A percentile compares a stretch with the other conserved stretches of the same genome.
Evolutionary conservation across 2,113 vertebrate genomes (phyloP).

Genomic region (Trogon melanurus): DNA sequence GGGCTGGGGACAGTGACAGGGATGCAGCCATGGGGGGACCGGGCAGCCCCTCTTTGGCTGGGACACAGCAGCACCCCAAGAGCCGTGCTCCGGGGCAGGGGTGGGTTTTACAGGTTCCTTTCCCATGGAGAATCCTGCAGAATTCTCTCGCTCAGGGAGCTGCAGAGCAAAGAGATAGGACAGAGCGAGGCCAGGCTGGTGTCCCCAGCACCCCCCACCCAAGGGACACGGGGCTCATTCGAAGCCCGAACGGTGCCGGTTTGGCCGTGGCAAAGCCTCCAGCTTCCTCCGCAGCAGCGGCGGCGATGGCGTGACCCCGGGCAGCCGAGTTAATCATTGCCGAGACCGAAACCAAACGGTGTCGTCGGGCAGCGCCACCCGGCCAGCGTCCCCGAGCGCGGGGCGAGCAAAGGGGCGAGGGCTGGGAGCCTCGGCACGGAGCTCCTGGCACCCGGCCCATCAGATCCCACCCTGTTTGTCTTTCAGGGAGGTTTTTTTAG

Average conservation of each 20-base stretch:
- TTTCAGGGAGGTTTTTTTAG: neutral
- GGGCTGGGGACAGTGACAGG: neutral
- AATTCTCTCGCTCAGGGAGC: neutral
- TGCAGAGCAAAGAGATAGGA: neutral
- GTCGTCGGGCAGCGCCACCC: slow-evolving; percentile 44
- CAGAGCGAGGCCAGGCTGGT: rapidly evolving
- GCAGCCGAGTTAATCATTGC: slow-evolving; percentile 82
- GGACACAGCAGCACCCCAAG: neutral
- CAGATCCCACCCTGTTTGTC: slow-evolving; percentile 10
- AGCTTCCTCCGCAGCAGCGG: rapidly evolving
- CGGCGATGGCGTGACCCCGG: neutral
- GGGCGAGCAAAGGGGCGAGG: neutral
- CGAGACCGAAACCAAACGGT: slow-evolving; percentile 75
- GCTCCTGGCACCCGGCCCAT: neutral
- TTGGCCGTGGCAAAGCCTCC: neutral
- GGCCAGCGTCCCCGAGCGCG: rapidly evolving
- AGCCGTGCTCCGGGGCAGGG: neutral
- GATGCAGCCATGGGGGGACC: neutral
- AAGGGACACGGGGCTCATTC: neutral
- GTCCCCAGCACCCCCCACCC: neutral
- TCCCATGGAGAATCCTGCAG: neutral
- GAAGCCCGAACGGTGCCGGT: rapidly evolving
- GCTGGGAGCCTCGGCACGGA: rapidly evolving
- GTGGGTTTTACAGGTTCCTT: neutral
- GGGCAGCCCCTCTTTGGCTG: no score